Base-by-base conservation (phyloP, 2,113 vertebrate genomes). In the Phodopus roborovskii region DNA sequence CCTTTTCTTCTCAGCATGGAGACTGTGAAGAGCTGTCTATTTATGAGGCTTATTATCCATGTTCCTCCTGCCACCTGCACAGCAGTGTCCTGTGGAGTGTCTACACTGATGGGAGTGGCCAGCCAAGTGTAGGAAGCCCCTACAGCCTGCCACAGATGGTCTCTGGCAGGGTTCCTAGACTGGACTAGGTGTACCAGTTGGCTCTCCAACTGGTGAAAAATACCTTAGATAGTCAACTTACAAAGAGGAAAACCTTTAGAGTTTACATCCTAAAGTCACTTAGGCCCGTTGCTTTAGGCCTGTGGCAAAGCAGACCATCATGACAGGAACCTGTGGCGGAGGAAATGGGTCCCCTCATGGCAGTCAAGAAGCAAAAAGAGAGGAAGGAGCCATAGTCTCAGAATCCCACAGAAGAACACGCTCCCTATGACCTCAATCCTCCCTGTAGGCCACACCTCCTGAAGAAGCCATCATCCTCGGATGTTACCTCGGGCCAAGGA, bases 1-100 rank as follows among this genome's bases (percentile, higher is more conserved):
- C n/a, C n/a, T 30, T 26, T 22, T 20, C 58, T 50, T 30, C 74
- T 79, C 45, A 11, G 68, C 2, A 0, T 30, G 17, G 5, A 66
- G 79, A 36, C n/a, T 3, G 2, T 0, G 8, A 30, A 6, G 24
- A 66, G 7, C 88, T 53, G 56, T 0, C 36, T 48, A 1, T 9
- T 22, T 64, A 24, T 64, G 7, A n/a, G 15, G 1, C n/a, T 83
- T 42, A 60, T 0, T 24, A 42, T 64, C 39, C 12, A 45, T 12
- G 42, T 87, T n/a, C 30, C 22, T 53, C 24, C 7, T 19, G 42
- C 26, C 1, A 7, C 26, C 42, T 28, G 36, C 36, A 58, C 42
- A 68, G 36, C 60, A 42, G 60, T 62, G 26, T 48, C 33, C 12
- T 60, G 68, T 28, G 19, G n/a, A 56, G 39, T n/a, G 13, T 78